Base-by-base conservation (phyloP, 2,888 invertebrate genomes). In the Mimumesa dahlbomi region DNA sequence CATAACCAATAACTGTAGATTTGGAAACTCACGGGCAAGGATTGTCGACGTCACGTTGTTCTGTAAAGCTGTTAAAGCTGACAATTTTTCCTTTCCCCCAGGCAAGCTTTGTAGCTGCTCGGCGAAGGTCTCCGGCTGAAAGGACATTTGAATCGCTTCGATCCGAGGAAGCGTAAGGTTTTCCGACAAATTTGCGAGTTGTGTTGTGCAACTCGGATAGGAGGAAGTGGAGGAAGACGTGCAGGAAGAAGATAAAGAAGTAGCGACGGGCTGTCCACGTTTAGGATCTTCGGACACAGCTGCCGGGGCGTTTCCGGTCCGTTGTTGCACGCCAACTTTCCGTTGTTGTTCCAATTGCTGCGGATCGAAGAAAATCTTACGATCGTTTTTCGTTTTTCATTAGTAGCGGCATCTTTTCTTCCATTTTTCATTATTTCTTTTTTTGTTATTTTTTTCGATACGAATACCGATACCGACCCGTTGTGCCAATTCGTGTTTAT, bases 401-500 rank as follows among this genome's bases (percentile, higher is more conserved):
- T 21, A 4, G 25, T 22, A 36, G 1, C 7, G n/a, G 7, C 2
- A 5, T 2, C 9, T 11, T 25, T n/a, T 25, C 5, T 49, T 14
- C 9, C 7, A 11, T 25, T 19, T 14, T 29, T 3, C 3, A 6
- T 31, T 21, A 4, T n/a, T n/a, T n/a, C n/a, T n/a, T n/a, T n/a
- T n/a, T n/a, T n/a, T n/a, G n/a, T n/a, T n/a, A n/a, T n/a, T n/a
- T n/a, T n/a, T n/a, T n/a, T n/a, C n/a, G 11, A 16, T 11, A 29
- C 14, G 13, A 3, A 1, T 11, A 42, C n/a, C 9, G 7, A 45
- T 73, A 66, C 63, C 14, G 21, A 88, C 85, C 82, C 81, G 90
- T 73, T 90, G 85, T 13, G 90, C 90, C 7, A 91, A 82, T 77
- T 92, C 92, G 59, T 89, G 89, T 73, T 91, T 90, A 83, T 94